phyloP scores from a whole-genome alignment of 2,797 vertebrate genomes.

The Ceryle rudis region DNA sequence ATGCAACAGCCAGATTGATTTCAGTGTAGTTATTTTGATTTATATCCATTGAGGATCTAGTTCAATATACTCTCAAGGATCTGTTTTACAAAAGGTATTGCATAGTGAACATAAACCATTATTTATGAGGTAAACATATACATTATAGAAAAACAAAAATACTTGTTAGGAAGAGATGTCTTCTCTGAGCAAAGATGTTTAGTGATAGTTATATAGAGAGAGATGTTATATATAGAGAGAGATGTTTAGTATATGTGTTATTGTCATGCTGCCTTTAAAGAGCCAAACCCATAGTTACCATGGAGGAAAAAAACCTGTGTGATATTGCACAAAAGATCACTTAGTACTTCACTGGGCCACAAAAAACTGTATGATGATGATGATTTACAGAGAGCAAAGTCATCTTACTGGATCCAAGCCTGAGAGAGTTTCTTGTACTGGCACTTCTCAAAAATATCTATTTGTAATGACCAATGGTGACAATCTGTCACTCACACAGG shows the following conservation, averaged over 20 bases:
- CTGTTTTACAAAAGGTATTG: not conserved
- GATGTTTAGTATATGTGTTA: not conserved
- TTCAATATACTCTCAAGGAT: not conserved
- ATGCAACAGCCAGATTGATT: not conserved
- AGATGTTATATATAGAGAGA: not conserved
- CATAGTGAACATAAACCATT: not conserved
- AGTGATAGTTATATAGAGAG: not conserved
- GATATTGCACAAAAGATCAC: not conserved
- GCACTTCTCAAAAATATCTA: not conserved
- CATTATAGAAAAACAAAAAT: not conserved
- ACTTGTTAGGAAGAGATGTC: not conserved
- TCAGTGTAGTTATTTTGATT: not conserved
- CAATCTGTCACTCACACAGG: not conserved
- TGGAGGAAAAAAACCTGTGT: not conserved
- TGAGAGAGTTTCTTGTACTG: not conserved
- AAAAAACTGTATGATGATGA: not conserved
- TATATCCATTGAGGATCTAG: not conserved
- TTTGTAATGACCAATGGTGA: not conserved
- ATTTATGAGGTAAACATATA: not conserved
- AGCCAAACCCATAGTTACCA: not conserved
- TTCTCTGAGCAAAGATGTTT: not conserved
- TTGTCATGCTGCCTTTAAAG: not conserved
- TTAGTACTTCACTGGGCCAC: not conserved
- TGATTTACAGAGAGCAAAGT: not conserved
- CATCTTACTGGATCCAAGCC: not conserved